A percentile compares a stretch with the other conserved stretches of the same genome.
These are phyloP conservation scores for Troides aeacus DNA, from an alignment of 2,888 invertebrate species.

Conservation along the genomic window DNA sequence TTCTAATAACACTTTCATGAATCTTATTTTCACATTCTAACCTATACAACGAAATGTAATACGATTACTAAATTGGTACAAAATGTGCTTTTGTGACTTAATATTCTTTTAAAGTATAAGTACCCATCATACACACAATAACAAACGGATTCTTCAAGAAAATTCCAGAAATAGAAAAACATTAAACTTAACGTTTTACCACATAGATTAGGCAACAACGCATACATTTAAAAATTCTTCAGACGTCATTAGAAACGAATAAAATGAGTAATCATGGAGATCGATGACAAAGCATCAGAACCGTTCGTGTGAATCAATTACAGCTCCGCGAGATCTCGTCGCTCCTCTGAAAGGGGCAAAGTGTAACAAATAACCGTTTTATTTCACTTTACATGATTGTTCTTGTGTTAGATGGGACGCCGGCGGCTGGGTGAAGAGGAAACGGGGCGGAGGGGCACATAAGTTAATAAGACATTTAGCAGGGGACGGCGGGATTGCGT, in stretches of 20 bases:
- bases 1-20: not conserved
- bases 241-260: not conserved
- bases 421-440: constrained; percentile 41
- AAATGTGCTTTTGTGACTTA: too few species aligned
- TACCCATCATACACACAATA: too few species aligned
- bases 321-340: constrained; percentile 56
- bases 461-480: constrained; percentile 81
- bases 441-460: constrained; percentile 66
- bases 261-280: constrained; percentile 33
- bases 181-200: too few species aligned
- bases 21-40: too few species aligned
- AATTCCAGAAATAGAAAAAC: too few species aligned
- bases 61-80: too few species aligned
- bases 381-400: constrained; percentile 81
- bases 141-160: too few species aligned
- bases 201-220: not conserved
- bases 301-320: constrained; percentile 64
- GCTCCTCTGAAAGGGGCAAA: constrained; percentile 69
- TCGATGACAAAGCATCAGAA: constrained; percentile 53
- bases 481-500: constrained; percentile 81
- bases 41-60: too few species aligned
- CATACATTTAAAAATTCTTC: not conserved
- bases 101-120: too few species aligned
- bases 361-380: constrained; percentile 80
- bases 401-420: constrained; percentile 64